Percentiles rank a stretch among this genome's conserved stretches.
Evolutionary conservation across 2,888 invertebrate genomes (phyloP).

Genomic region (Coenonympha glycerion): DNA sequence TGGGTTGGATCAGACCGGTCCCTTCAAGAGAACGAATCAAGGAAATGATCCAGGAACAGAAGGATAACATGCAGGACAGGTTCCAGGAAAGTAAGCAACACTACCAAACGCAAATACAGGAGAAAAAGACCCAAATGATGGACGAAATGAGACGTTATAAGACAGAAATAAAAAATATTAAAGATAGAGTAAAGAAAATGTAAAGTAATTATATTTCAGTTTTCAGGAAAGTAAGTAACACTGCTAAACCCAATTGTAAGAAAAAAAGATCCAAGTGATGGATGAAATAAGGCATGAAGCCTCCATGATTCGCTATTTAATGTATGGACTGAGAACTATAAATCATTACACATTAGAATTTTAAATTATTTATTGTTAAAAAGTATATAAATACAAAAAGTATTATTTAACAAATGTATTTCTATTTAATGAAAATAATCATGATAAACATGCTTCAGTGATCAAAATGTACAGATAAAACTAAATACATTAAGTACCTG

Average conservation of each 20-base stretch:
- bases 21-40: conserved; percentile 79
- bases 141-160: conserved; percentile 71
- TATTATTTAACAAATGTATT: conserved; percentile 36
- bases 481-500: conserved; percentile 57
- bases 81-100: conserved; percentile 75
- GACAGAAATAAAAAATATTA: conserved; percentile 65
- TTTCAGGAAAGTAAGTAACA: conserved; percentile 67
- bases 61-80: conserved; percentile 77
- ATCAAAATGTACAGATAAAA: conserved; percentile 68
- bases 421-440: conserved; percentile 38
- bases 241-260: conserved; percentile 60
- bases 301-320: background rate
- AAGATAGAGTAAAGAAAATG: conserved; percentile 65
- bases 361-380: conserved; percentile 55
- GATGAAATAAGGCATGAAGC: conserved; percentile 55
- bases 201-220: conserved; percentile 28
- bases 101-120: conserved; percentile 60
- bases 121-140: conserved; percentile 64
- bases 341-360: conserved; percentile 24
- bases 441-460: conserved; percentile 52
- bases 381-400: conserved; percentile 56
- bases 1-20: conserved; percentile 90
- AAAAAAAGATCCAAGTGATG: conserved; percentile 64
- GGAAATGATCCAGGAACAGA: conserved; percentile 78
- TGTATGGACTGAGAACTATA: conserved; percentile 15